Conservation (phyloP, 2,797 vertebrate genomes). For the Malacoraja senta region DNA sequence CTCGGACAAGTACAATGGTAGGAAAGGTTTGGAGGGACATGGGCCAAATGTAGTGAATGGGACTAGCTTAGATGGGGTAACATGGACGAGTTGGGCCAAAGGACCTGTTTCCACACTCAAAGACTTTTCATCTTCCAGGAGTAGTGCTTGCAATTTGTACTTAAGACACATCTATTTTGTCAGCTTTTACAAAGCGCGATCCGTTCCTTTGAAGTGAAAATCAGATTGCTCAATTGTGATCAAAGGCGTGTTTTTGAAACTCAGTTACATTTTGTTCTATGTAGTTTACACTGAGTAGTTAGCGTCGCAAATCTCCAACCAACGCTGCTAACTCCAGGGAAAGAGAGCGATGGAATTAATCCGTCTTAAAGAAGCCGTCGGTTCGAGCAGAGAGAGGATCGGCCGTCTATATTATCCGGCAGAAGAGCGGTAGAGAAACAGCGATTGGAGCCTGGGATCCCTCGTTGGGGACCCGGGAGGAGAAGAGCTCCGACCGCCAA, state of each 20-base stretch:
- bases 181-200: neutral
- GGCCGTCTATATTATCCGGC: neutral
- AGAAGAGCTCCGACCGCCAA: too few species aligned
- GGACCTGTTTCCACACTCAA: too few species aligned
- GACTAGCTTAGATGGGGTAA: too few species aligned
- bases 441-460: too few species aligned
- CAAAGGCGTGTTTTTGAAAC: neutral
- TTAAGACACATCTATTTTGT: neutral
- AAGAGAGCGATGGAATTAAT: neutral
- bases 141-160: neutral
- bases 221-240: neutral
- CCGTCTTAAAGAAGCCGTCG: neutral
- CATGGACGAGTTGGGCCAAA: too few species aligned
- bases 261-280: neutral
- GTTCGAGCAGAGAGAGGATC: neutral
- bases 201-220: neutral
- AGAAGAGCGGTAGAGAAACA: neutral
- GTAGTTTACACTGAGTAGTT: neutral
- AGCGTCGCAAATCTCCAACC: neutral
- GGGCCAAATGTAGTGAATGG: too few species aligned
- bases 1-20: too few species aligned
- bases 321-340: neutral
- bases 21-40: too few species aligned
- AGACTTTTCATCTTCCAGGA: neutral
- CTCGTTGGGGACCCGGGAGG: too few species aligned